phyloP scores from a whole-genome alignment of 92 coral and sea anemone genomes.

The Palythoa caribaeorum region DNA sequence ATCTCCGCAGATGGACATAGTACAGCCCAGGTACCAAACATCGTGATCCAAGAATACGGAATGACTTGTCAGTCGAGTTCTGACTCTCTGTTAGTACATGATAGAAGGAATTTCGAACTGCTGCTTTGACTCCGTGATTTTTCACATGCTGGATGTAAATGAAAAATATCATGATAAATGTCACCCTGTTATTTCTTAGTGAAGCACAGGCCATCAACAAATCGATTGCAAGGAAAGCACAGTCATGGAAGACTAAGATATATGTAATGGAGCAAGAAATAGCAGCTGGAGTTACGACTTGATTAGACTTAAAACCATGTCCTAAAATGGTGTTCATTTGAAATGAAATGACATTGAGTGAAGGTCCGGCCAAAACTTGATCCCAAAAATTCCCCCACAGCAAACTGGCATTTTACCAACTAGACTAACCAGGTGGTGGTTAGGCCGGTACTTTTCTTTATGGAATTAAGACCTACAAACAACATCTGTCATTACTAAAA shows the following conservation, averaged over 20 bases:
- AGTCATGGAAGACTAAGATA: no score
- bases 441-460: no score
- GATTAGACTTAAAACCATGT: no score
- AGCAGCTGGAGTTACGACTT: no score
- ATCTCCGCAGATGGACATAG: constrained; percentile 84
- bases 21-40: constrained; percentile 90
- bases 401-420: neutral
- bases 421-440: neutral
- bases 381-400: no score
- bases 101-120: constrained; percentile 73
- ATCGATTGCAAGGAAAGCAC: no score
- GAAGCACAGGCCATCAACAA: no score
- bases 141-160: constrained; percentile 75
- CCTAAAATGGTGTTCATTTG: neutral
- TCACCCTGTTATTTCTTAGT: no score
- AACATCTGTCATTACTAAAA: no score
- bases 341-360: neutral
- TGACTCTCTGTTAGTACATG: constrained; percentile 69
- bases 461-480: no score
- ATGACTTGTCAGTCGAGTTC: constrained; percentile 46
- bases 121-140: constrained; percentile 76
- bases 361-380: no score
- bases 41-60: constrained; percentile 72
- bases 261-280: no score
- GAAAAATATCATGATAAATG: neutral